These are phyloP conservation scores for Heterodera carotae DNA, from an alignment of 1,140 invertebrate species.

Conservation along the genomic window DNA sequence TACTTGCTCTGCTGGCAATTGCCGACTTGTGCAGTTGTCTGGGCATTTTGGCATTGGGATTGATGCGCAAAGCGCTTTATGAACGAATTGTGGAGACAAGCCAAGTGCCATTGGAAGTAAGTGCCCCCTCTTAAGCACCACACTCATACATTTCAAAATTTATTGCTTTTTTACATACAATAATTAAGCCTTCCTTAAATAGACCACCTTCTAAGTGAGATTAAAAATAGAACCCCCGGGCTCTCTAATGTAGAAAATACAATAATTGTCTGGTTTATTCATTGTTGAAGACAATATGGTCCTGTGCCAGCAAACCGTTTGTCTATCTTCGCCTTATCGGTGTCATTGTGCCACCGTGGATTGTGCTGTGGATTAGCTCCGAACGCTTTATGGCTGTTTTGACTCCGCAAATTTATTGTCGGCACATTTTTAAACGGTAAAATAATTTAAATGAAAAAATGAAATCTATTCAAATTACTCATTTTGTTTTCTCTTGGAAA, in stretches of 20 bases:
- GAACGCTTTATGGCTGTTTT: slow-evolving; percentile 46
- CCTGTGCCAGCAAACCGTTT: slow-evolving; percentile 41
- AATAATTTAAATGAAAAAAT: not conserved
- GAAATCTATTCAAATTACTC: no score
- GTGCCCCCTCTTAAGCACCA: no score
- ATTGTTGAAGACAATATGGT: slow-evolving; percentile 39
- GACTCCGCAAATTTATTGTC: slow-evolving; percentile 40
- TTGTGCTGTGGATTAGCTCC: slow-evolving; percentile 45
- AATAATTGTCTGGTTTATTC: no score
- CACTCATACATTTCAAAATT: not conserved
- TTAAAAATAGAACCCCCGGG: no score
- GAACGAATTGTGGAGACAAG: slow-evolving; percentile 32
- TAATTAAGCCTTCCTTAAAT: no score
- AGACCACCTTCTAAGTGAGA: no score
- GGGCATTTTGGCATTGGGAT: slow-evolving; percentile 33
- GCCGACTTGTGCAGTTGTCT: slow-evolving; percentile 42
- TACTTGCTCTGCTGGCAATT: slow-evolving; percentile 38
- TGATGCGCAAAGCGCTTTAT: slow-evolving; percentile 37
- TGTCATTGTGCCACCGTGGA: slow-evolving; percentile 32
- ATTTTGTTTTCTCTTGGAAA: slow-evolving; percentile 17
- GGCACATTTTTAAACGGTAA: slow-evolving; percentile 32
- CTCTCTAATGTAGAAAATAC: no score
- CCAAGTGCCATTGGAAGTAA: slow-evolving; percentile 36
- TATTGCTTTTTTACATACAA: no score
- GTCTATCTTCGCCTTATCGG: slow-evolving; percentile 43